Base-by-base conservation (phyloP, 2,888 invertebrate species). In the Ypsolopha sequella region DNA sequence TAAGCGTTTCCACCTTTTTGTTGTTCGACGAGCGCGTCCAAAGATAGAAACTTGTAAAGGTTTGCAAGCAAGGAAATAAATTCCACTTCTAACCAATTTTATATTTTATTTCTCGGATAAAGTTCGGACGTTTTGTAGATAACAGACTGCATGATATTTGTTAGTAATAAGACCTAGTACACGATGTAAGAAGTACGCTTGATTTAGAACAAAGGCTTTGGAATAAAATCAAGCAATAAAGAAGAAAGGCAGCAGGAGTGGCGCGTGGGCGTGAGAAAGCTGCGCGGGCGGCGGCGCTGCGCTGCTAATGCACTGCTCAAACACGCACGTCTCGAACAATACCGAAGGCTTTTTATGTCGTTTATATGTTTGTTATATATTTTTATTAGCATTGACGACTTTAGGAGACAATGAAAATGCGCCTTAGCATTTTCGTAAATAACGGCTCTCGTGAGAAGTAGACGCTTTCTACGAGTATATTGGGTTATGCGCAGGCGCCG, bases 231-330 rank as follows among this genome's bases (percentile, higher is more conserved):
- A 60, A 66, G 70, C 66, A 70, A 68, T 73, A 70, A 71, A 74
- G 72, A 72, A 68, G 73, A 73, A 74, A 76, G 79, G 72, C 66
- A 13, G 41, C 36, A 64, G 63, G 65, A 58, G 60, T 35, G 57
- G 58, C 55, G 53, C 59, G 76, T 80, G 80, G 81, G 81, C 80
- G 84, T 80, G 82, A 69, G 82, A 81, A 80, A 71, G 68, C 62
- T 58, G 65, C 64, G 73, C 68, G 68, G 72, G 73, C 72, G 73
- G 69, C 62, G 49, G 36, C 56, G 52, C 61, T 41, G 63, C 64
- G 63, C 64, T 55, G 76, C 74, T 84, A 84, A 84, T 74, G 68
- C 62, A 61, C 63, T 62, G 62, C 60, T 63, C 78, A 84, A 80
- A 84, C 79, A 84, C 68, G 70, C 68, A 67, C 61, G 24, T 24